Base-by-base conservation (phyloP, 1,140 invertebrate genomes). In the Brachionus sp. region DNA sequence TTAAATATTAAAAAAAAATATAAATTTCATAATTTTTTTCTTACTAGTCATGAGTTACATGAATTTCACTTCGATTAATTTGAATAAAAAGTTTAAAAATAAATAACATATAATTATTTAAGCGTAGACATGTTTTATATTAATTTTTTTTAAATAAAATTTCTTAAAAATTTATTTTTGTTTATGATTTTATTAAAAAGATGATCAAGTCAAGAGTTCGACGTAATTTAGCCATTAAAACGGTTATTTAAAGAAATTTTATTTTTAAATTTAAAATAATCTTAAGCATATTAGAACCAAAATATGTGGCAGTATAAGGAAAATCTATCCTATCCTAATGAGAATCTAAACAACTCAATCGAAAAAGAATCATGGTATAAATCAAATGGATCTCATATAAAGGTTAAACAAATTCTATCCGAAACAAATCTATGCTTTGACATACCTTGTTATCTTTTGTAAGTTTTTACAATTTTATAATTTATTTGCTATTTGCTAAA, bases 301-400 rank as follows among this genome's bases (percentile, higher is more conserved):
- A 39, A 25, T 25, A 75, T 75, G 70, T 75, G 70, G 70, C 39
- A 75, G 25, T 75, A 75, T 29, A 75, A 46, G 44, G 70, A 75
- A 75, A 75, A 75, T 46, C 12, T 75, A 2, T 25, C n/a, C 4
- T 46, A 75, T 75, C 19, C 70, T 1, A 75, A 75, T 46, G 70
- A 75, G 12, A 75, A 75, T 75, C n/a, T 75, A 25, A 75, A 75
- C 6, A 75, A 75, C 44, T 46, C 70, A 44, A 75, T 75, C n/a
- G 70, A 44, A 46, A 66, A 80, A 80, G 33, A 80, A 25, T 57
- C 46, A 13, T 23, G 53, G 25, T 57, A 62, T 16, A 66, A 42
- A 64, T 80, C 77, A 42, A 80, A 80, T 80, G 35, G 50, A 37
- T 37, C 25, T 5, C 16, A 44, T 39, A 66, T 80, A 6, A 62